Base-by-base conservation (phyloP, 2,113 vertebrate genomes). In the Galemys pyrenaicus region DNA sequence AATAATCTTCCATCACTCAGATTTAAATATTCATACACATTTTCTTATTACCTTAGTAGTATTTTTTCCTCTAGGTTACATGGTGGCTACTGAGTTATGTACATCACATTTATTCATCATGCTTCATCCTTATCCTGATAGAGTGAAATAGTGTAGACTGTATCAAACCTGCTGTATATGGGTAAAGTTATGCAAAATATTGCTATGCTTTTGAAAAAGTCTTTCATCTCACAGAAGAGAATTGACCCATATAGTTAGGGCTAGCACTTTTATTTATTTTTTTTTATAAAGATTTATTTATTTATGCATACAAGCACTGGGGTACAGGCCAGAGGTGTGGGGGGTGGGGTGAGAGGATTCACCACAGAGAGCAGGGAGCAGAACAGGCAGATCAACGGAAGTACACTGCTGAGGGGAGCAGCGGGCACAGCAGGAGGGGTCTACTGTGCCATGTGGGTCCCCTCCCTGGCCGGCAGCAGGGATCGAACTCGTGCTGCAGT, bases 21-120 rank as follows among this genome's bases (percentile, higher is more conserved):
- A 80, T 70, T 84, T 92, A 91, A 75, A 64, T 94, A 65, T 89
- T 87, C 8, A 19, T 73, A 39, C 58, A 13, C 89, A 58, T 68
- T 91, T 89, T 89, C 41, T 87, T 71, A 46, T 6, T 49, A 49
- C 13, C n/a, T 81, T 15, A 64, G 10, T 82, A 24, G 26, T 81
- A 46, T 62, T 87, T 28, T 37, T 89, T 93, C 13, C 16, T 89
- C 11, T 73, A 15, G 54, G 22, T 88, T 41, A 54, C 26, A 51
- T 67, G 32, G 19, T 87, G 35, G 32, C 41, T 89, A 62, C 49
- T 56, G 60, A 64, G 65, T 89, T 87, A 35, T 35, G 28, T 51
- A 83, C 41, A n/a, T 60, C 39, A 80, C 41, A 26, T 58, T 30
- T 92, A 46, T 49, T 56, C 8, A 85, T 7, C 67, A 41, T 71